A percentile compares a stretch with the other conserved stretches of the same genome.
phyloP scores from a whole-genome alignment of 2,797 vertebrate species.

The Epinephelus coioides region DNA sequence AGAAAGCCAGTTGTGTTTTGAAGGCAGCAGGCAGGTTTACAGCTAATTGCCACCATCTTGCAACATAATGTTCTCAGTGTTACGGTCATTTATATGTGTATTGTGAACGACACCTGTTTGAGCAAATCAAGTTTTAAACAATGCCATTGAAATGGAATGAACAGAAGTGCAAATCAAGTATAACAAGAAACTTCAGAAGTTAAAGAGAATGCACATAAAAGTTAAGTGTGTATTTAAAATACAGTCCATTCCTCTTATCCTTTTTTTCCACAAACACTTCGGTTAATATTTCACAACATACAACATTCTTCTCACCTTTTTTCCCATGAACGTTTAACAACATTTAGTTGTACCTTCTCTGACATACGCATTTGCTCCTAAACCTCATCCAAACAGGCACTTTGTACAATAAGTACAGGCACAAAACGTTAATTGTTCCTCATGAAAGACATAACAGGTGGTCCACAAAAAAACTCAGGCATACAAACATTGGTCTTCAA shows the following conservation, averaged over 20 bases:
- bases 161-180: constrained; percentile 78
- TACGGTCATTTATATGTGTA: constrained; percentile 22
- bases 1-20: constrained; percentile 34
- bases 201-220: constrained; percentile 63
- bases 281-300: constrained; percentile 36
- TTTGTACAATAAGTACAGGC: constrained; percentile 24
- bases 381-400: constrained; percentile 44
- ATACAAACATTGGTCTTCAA: constrained; percentile 21
- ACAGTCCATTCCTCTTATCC: constrained; percentile 48
- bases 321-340: constrained; percentile 17
- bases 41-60: constrained; percentile 31
- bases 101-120: constrained; percentile 43
- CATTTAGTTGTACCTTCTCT: constrained; percentile 34
- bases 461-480: constrained; percentile 18
- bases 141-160: constrained; percentile 61
- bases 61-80: constrained; percentile 25
- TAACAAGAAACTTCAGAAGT: constrained; percentile 66
- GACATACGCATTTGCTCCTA: constrained; percentile 31
- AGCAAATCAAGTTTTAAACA: constrained; percentile 48
- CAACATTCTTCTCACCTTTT: constrained; percentile 62
- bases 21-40: constrained; percentile 33
- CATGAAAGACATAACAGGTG: constrained; percentile 19
- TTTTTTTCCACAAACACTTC: constrained; percentile 40
- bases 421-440: constrained; percentile 35
- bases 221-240: constrained; percentile 65